phyloP scores from a whole-genome alignment of 2,888 invertebrate species.

The Hypomecis punctinalis region DNA sequence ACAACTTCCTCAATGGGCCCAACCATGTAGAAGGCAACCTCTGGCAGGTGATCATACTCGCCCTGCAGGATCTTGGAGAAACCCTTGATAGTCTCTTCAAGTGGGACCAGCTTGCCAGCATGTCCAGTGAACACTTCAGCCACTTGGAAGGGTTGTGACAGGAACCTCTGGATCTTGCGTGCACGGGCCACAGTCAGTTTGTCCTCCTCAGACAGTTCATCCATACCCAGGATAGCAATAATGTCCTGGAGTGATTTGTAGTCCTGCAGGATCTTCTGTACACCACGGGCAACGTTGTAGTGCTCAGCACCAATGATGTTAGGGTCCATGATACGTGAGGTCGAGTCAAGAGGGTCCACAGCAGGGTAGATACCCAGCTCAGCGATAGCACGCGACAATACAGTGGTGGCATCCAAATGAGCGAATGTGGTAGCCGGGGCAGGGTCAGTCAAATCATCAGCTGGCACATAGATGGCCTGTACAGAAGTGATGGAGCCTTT shows the following conservation, averaged over 20 bases:
- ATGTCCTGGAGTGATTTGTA: slow-evolving; percentile 92
- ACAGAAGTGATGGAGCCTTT: slow-evolving; percentile 98
- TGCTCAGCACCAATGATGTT: slow-evolving; percentile 96
- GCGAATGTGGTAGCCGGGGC: slow-evolving; percentile 98
- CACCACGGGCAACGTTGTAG: slow-evolving; percentile 95
- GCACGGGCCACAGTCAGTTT: slow-evolving; percentile 97
- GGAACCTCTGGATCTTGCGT: slow-evolving; percentile 97
- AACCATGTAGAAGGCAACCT: slow-evolving; percentile 98
- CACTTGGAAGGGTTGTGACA: slow-evolving; percentile 97
- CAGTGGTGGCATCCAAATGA: slow-evolving; percentile 98
- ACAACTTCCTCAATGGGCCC: slow-evolving; percentile 96
- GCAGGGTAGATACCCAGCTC: slow-evolving; percentile 97
- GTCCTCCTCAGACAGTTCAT: slow-evolving; percentile 97
- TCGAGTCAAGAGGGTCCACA: slow-evolving; percentile 97
- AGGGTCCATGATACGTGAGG: slow-evolving; percentile 97
- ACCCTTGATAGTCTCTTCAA: slow-evolving; percentile 94
- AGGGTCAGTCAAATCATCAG: slow-evolving; percentile 98
- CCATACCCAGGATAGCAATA: slow-evolving; percentile 97
- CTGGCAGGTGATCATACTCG: slow-evolving; percentile 95
- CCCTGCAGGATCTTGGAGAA: slow-evolving; percentile 93
- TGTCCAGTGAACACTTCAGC: slow-evolving; percentile 98
- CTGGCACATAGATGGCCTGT: slow-evolving; percentile 98
- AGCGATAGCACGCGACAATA: slow-evolving; percentile 96
- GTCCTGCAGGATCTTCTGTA: slow-evolving; percentile 96
- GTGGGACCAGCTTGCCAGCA: slow-evolving; percentile 94